These are phyloP conservation scores for Punctoribates punctum DNA, from an alignment of 2,888 invertebrate genomes.

Conservation along the genomic window DNA sequence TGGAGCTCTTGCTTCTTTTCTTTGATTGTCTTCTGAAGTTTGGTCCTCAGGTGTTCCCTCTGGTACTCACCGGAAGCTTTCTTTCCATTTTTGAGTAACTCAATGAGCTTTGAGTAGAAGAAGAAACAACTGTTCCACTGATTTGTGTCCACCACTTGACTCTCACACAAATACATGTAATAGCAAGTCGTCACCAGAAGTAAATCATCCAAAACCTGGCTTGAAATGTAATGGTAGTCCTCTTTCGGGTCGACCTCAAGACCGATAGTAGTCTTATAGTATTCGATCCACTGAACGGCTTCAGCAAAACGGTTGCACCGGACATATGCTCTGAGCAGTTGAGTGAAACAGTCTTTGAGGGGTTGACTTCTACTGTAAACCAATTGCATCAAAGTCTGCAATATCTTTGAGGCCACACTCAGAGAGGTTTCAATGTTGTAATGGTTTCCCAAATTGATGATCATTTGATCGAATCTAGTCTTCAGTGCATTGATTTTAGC, in stretches of 20 bases:
- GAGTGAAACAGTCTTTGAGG: neutral
- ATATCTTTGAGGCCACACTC: neutral
- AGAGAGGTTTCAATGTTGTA: neutral
- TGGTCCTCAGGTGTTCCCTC: no score
- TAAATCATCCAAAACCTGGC: neutral
- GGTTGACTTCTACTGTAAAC: neutral
- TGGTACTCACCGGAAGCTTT: no score
- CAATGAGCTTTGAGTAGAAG: neutral
- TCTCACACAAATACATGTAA: neutral
- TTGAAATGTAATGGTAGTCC: neutral
- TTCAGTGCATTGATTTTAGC: neutral
- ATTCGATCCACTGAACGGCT: neutral
- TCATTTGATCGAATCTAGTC: neutral
- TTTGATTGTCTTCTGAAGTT: no score
- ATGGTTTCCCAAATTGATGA: neutral
- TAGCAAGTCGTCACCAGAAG: neutral
- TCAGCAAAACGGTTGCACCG: neutral
- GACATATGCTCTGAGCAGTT: neutral
- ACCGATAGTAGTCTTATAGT: neutral
- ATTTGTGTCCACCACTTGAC: neutral
- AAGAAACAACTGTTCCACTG: neutral
- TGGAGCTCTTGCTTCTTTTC: no score
- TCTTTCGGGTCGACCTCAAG: no score
- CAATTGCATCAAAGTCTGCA: neutral
- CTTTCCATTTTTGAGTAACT: neutral